Conservation (phyloP, 1,140 invertebrate species). For the Tetramorium simillimum region DNA sequence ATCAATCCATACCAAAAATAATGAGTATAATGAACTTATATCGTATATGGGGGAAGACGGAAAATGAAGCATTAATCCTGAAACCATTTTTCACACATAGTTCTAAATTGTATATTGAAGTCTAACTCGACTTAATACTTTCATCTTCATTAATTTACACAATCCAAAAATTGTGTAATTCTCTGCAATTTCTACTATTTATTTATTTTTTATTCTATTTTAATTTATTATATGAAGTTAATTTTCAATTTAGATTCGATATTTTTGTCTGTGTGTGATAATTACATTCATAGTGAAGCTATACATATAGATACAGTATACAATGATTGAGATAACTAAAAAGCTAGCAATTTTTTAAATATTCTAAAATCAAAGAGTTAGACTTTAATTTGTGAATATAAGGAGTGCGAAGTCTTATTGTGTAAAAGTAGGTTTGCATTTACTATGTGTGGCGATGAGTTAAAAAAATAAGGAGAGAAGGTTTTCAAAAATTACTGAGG, state of each 20-base stretch:
- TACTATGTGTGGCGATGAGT: background rate
- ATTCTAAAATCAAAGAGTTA: background rate
- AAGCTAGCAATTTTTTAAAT: background rate
- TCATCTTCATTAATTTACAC: background rate
- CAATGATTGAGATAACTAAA: background rate
- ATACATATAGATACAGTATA: background rate
- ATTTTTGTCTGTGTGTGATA: background rate
- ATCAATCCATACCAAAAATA: slow-evolving; percentile 67
- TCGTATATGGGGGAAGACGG: background rate
- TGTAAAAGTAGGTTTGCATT: slow-evolving; percentile 24
- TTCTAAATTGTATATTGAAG: background rate
- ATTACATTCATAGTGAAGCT: background rate
- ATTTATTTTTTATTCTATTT: background rate
- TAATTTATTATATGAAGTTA: slow-evolving; percentile 7
- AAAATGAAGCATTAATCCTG: slow-evolving; percentile 28
- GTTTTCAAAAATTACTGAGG: background rate
- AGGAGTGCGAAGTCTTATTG: background rate
- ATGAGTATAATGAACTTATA: slow-evolving; percentile 53
- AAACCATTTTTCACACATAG: background rate
- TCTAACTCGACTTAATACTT: background rate
- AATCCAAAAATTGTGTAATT: background rate
- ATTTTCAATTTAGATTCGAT: background rate
- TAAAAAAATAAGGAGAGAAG: background rate
- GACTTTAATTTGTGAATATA: background rate
- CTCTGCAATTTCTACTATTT: background rate